A percentile compares a stretch with the other conserved stretches of the same genome.
These are phyloP conservation scores for Vandiemenella viatica DNA, from an alignment of 2,888 invertebrate genomes.

Conservation along the genomic window DNA sequence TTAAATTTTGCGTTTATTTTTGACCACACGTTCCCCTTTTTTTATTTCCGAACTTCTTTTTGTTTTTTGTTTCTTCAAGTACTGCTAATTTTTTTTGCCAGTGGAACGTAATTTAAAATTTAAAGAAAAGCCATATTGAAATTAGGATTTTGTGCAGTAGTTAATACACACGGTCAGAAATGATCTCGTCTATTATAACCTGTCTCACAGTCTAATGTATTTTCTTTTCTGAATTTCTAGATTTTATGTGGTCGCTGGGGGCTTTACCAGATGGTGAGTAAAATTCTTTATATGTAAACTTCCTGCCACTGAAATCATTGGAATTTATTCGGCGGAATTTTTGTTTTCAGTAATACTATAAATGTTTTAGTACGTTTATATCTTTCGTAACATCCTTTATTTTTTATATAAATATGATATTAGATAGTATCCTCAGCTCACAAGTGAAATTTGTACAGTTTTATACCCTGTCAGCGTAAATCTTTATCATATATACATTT, in stretches of 20 bases:
- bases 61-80: slow-evolving; percentile 1
- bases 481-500: too few species aligned
- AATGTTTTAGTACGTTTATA: too few species aligned
- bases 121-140: too few species aligned
- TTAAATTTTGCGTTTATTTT: background rate
- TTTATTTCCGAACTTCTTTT: slow-evolving; percentile 8
- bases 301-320: background rate
- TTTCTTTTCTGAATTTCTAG: slow-evolving; percentile 43
- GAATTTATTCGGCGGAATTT: background rate
- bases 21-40: slow-evolving; percentile 7
- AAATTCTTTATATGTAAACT: background rate
- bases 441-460: too few species aligned
- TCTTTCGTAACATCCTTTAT: too few species aligned
- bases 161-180: background rate
- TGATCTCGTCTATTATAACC: background rate
- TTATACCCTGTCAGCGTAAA: too few species aligned
- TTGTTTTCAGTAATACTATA: too few species aligned
- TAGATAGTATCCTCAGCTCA: too few species aligned
- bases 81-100: too few species aligned
- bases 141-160: too few species aligned
- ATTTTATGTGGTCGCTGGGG: slow-evolving; percentile 98
- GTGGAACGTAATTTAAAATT: too few species aligned
- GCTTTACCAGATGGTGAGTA: slow-evolving; percentile 93
- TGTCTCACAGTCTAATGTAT: slow-evolving; percentile 6
- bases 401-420: too few species aligned